A percentile compares a stretch with the other conserved stretches of the same genome.
Evolutionary conservation across 2,888 invertebrate species (phyloP).

Genomic region (Caenorhabditis imperialis): DNA sequence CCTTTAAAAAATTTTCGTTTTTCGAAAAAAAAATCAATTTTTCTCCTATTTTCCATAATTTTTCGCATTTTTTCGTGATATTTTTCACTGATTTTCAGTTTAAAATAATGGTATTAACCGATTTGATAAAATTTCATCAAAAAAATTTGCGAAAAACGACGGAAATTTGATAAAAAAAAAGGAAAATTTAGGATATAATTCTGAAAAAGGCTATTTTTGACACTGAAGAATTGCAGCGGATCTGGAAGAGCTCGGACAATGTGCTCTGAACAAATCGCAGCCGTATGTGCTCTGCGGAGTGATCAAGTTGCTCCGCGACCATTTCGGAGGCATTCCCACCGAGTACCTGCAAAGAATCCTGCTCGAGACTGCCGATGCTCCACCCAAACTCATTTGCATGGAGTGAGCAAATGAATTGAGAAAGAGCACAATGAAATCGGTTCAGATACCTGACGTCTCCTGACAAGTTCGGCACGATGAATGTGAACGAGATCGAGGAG

Average conservation of each 20-base stretch:
- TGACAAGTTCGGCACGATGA: slow-evolving; percentile 6
- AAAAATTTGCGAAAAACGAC: too few relatives aligned
- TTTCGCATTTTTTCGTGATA: too few relatives aligned
- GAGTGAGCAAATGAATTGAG: background rate
- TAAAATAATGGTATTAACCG: background rate
- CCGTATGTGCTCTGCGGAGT: slow-evolving; percentile 24
- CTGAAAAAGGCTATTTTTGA: background rate
- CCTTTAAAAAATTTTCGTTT: too few relatives aligned
- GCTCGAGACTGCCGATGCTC: slow-evolving; percentile 16
- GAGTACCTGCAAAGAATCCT: slow-evolving; percentile 15
- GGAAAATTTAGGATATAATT: background rate
- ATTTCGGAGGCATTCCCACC: slow-evolving; percentile 40
- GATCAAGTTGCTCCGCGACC: slow-evolving; percentile 28
- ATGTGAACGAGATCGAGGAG: background rate
- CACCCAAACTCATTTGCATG: slow-evolving; percentile 31
- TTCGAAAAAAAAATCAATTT: background rate
- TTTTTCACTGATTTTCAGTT: too few relatives aligned
- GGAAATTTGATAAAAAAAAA: background rate
- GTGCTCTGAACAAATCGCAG: background rate
- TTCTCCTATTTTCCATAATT: too few relatives aligned
- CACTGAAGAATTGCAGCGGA: slow-evolving; percentile 23
- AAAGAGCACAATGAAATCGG: too few relatives aligned
- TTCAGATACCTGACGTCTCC: slow-evolving; percentile 4
- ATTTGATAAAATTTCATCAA: background rate
- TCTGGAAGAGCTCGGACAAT: slow-evolving; percentile 15